phyloP scores from a whole-genome alignment of 1,140 invertebrate species.

The Diabrotica undecimpunctata region DNA sequence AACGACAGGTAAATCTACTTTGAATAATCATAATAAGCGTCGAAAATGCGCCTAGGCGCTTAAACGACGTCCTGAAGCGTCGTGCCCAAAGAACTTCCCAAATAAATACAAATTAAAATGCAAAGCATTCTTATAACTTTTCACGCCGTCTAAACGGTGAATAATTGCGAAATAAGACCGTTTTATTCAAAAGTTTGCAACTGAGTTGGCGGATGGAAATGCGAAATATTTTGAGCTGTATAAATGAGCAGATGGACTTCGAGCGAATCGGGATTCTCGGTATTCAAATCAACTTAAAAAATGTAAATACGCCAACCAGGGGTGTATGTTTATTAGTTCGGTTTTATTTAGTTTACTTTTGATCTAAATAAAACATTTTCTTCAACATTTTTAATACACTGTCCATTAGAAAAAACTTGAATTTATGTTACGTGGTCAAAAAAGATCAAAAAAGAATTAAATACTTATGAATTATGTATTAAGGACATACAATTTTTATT shows the following conservation, averaged over 20 bases:
- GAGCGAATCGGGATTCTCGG: background rate
- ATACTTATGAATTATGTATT: no score
- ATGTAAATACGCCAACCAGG: no score
- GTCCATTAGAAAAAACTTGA: no score
- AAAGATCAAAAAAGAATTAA: no score
- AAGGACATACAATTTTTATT: no score
- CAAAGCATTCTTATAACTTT: slow-evolving; percentile 17
- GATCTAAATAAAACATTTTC: no score
- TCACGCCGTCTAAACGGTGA: slow-evolving; percentile 10
- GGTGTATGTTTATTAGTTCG: no score
- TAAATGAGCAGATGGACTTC: slow-evolving; percentile 10
- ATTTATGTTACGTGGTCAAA: no score
- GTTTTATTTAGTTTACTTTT: no score
- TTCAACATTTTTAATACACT: no score
- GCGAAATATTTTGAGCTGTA: slow-evolving; percentile 4
- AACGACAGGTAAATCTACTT: slow-evolving; percentile 2
- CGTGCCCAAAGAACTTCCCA: slow-evolving; percentile 3
- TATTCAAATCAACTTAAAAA: no score
- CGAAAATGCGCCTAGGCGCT: background rate
- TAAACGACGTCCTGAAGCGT: background rate
- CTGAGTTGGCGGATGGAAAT: slow-evolving; percentile 12
- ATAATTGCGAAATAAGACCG: slow-evolving; percentile 17
- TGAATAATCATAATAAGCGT: background rate
- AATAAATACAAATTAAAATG: slow-evolving; percentile 17
- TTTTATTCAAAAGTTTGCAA: slow-evolving; percentile 6